Evolutionary conservation across 2,888 invertebrate species (phyloP), one percentile per base, ranked within the genome.

Genomic region (Diachrysia chrysitis): DNA sequence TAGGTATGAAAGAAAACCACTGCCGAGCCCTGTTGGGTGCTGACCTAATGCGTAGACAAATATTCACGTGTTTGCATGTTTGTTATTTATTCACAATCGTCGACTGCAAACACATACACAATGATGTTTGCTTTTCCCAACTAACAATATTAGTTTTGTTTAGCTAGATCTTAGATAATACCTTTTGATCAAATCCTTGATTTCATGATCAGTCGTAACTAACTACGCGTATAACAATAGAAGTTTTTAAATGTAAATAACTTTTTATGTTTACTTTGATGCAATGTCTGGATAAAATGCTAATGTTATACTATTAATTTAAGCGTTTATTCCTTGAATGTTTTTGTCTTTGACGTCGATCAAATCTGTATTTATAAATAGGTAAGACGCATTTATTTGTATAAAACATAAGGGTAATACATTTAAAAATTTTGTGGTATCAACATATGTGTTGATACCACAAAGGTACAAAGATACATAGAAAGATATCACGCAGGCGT

Each of bases 51-150:
- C 63, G 58, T 76, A 35, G 35, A 55, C 71, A 72, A 74, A 76
- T 69, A 74, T 73, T 63, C 64, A 61, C 57, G 7, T 83, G 78
- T 87, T 85, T 83, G 77, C 78, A 70, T 86, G 78, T 87, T 85
- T 85, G 84, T 73, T 72, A 76, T 82, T 73, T 72, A 76, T 82
- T 77, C 74, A 76, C 73, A 78, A 76, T 70, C 72, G 72, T 68
- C 70, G 68, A 76, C 74, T 69, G 70, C 74, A 79, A 78, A 82
- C 78, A 76, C 48, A 48, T 57, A 69, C 57, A 62, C 67, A 71
- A 73, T 71, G 62, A 54, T 78, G 76, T 83, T 82, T 80, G 61
- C 10, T 58, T 73, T 71, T 65, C 63, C 66, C 66, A 63, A 63
- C 48, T 65, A 73, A 68, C 70, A 82, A 77, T 82, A 73, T 85